Conservation (phyloP, 2,113 vertebrate genomes). For the Ornithorhynchus anatinus region DNA sequence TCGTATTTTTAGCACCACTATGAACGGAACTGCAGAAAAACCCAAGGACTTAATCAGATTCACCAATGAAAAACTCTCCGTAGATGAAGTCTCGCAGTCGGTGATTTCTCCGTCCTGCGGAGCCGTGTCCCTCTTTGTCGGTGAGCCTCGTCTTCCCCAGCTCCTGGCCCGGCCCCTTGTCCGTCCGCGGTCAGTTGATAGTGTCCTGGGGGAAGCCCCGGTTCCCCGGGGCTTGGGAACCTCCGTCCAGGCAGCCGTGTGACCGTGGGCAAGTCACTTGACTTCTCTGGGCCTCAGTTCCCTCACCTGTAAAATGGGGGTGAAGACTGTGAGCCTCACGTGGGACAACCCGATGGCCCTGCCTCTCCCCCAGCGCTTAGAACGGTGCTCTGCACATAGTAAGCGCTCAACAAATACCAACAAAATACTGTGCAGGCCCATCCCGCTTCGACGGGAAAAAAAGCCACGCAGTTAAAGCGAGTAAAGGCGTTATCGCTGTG, state of each 20-base stretch:
- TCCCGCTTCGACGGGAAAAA: too few species aligned
- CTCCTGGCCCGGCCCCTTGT: neutral
- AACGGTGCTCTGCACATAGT: too few species aligned
- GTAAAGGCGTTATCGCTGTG: too few species aligned
- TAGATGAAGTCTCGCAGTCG: slow-evolving; percentile 77
- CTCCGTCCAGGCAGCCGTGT: neutral
- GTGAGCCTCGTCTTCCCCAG: slow-evolving; percentile 64
- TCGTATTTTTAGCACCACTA: slow-evolving; percentile 38
- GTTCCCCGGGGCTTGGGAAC: accelerated
- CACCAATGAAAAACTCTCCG: slow-evolving; percentile 77
- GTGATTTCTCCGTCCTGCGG: slow-evolving; percentile 84
- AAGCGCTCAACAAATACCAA: too few species aligned
- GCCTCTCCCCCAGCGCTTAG: too few species aligned
- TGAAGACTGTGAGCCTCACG: too few species aligned
- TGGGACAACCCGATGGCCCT: too few species aligned
- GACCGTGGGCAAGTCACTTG: too few species aligned
- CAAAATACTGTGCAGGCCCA: too few species aligned
- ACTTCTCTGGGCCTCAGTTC: too few species aligned
- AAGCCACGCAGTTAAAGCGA: too few species aligned
- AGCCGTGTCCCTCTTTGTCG: slow-evolving; percentile 87
- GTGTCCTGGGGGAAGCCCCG: neutral
- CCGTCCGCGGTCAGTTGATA: neutral
- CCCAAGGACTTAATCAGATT: slow-evolving; percentile 79
- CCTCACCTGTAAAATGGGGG: too few species aligned
- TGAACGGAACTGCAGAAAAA: slow-evolving; percentile 54